Base-by-base conservation (phyloP, 2,888 invertebrate genomes). In the Cynaeus angustus region DNA sequence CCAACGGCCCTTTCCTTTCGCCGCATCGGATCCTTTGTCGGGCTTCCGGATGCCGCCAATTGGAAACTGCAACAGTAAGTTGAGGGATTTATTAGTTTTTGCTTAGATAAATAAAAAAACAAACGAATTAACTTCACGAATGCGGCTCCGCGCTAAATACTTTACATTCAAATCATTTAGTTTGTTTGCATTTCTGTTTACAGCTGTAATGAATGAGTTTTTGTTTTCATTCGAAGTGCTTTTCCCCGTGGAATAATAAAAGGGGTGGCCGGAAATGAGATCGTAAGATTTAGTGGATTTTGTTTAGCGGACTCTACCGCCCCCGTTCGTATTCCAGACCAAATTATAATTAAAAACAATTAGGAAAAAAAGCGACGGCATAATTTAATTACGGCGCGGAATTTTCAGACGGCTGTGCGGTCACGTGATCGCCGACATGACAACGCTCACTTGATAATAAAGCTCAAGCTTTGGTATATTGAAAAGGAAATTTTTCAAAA, bases 41-140 rank as follows among this genome's bases (percentile, higher is more conserved):
- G 93, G 94, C 75, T 95, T 95, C 86, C 89, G 95, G 70, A 95
- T 95, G 93, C 94, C 94, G 72, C 94, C 95, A 77, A 95, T 95
- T 85, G 93, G 92, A 82, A 94, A 94, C 80, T 95, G 95, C 86
- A 95, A 95, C 86, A 95, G 95, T 95, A 86, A 94, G 95, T 94
- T 87, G 48, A 53, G 14, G 37, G 13, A 48, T 55, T 68, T 50
- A 56, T 64, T 46, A 38, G 50, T 65, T 71, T 70, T 65, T 59
- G 52, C 14, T 37, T 33, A 33, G 6, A 33, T 33, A 33, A 33
- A 33, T 33, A 33, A 7, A n/a, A 33, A 33, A 33, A 33, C 7
- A 33, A 28, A 33, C 62, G 37, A 50, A 45, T 46, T n/a, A 13
- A 56, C 41, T 56, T 10, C 9, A 8, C 37, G 13, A 14, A 53